These are phyloP conservation scores for Drosophila atripex DNA, from an alignment of 2,888 invertebrate species.

Conservation along the genomic window DNA sequence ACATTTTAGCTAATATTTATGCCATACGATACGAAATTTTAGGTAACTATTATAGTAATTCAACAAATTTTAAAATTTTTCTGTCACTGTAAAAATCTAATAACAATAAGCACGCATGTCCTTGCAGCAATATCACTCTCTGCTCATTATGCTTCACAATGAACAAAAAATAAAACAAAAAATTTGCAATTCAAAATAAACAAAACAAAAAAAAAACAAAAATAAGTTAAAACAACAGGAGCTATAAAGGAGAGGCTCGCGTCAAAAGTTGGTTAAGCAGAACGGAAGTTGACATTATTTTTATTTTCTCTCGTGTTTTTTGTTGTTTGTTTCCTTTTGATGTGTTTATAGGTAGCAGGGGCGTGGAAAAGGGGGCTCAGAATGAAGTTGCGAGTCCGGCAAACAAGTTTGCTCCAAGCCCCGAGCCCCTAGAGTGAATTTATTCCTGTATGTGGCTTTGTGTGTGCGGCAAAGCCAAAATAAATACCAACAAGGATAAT, in stretches of 20 bases:
- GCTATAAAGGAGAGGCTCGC: constrained; percentile 19
- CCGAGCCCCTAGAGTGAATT: constrained; percentile 10
- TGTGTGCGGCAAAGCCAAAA: constrained; percentile 52
- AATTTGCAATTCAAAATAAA: constrained; percentile 48
- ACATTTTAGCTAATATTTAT: too few relatives aligned
- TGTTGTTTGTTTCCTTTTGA: constrained; percentile 27
- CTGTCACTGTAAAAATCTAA: constrained; percentile 16
- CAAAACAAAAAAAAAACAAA: constrained; percentile 18
- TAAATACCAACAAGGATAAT: constrained; percentile 79
- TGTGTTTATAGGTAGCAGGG: constrained; percentile 2
- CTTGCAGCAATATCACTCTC: constrained; percentile 27
- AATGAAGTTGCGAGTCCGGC: constrained; percentile 36
- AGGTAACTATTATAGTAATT: too few relatives aligned
- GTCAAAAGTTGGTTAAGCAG: constrained; percentile 45
- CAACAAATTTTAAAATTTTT: too few relatives aligned
- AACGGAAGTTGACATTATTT: constrained; percentile 74
- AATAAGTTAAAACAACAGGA: constrained; percentile 37
- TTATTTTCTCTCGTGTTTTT: constrained; percentile 46
- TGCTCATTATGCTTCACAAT: constrained; percentile 48
- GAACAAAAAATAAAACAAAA: constrained; percentile 40
- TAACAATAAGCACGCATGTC: constrained; percentile 58
- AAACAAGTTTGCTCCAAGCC: constrained; percentile 32
- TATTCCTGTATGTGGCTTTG: constrained; percentile 19
- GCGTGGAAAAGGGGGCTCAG: not conserved
- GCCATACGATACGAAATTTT: too few relatives aligned